A percentile compares a stretch with the other conserved stretches of the same genome.
Conservation (phyloP, 2,797 vertebrate species). For the Bradypodion ventrale region DNA sequence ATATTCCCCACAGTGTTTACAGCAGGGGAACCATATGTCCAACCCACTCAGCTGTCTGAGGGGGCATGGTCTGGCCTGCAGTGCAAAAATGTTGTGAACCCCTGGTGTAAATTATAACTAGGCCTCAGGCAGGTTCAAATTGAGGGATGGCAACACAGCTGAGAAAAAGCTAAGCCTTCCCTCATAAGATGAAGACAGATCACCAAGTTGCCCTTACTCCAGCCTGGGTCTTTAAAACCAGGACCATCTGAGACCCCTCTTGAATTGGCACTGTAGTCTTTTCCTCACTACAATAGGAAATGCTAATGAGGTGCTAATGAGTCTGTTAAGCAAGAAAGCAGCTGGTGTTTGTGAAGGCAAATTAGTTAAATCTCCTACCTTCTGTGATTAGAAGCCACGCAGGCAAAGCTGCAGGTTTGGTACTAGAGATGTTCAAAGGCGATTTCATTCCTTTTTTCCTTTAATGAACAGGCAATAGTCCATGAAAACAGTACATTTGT, state of each 20-base stretch:
- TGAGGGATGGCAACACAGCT: neutral
- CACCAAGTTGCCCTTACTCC: neutral
- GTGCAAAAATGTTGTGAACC: too few species aligned
- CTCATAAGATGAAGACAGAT: neutral
- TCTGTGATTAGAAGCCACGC: neutral
- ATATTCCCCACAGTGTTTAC: too few species aligned
- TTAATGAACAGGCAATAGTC: neutral
- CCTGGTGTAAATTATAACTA: neutral
- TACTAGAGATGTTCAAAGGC: neutral
- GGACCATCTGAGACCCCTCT: neutral
- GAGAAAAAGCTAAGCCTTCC: neutral
- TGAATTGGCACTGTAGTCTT: neutral
- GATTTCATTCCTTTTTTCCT: too few species aligned
- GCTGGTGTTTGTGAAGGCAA: neutral
- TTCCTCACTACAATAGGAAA: neutral
- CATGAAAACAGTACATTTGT: neutral
- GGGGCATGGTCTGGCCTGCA: too few species aligned
- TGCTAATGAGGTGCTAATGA: slow-evolving; percentile 34
- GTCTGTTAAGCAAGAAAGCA: slow-evolving; percentile 9
- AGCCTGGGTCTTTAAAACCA: neutral
- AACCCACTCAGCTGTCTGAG: too few species aligned
- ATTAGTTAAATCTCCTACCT: slow-evolving; percentile 25
- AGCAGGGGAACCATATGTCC: too few species aligned
- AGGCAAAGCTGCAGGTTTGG: neutral
- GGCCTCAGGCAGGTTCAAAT: neutral